Base-by-base conservation (phyloP, 2,113 vertebrate species). In the Rhinoderma darwinii region DNA sequence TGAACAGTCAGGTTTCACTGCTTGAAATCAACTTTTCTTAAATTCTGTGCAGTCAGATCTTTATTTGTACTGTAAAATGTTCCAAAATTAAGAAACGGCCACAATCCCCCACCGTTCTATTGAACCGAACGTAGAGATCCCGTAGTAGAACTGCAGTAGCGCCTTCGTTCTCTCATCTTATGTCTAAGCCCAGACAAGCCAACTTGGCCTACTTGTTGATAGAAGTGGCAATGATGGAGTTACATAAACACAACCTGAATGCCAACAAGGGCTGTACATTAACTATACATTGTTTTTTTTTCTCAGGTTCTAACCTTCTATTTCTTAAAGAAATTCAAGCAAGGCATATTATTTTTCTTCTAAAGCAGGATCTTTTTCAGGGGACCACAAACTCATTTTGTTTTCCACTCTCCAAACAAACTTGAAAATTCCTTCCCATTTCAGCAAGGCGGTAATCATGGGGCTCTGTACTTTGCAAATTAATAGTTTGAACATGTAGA, bases 401-500 rank as follows among this genome's bases (percentile, higher is more conserved):
- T 30, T 44, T 30, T 25, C 76, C 44, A 6, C 25, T 86, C 63
- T 86, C 61, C 47, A 80, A 72, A 51, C 76, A 80, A 86, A 86
- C 76, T 59, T n/a, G 15, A 80, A 37, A 76, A 86, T 86, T 81
- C 84, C 63, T 86, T 70, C 84, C 76, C 59, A 27, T 80, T 80
- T 86, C 84, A 22, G 77, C 63, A 73, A 72, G 47, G 84, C 75
- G 70, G 84, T 73, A 86, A 86, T 86, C 59, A 86, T 86, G 61
- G 32, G 61, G 44, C 76, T 86, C 84, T 73, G 30, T 81, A 81
- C 61, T 86, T 73, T 72, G 77, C 76, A 86, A 86, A 86, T 86
- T 72, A 86, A 86, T 86, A 86, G 84, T 81, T 86, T 81, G 63
- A 80, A 61, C 84, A 39, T 86, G 84, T 81, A 86, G 59, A 63